These are phyloP conservation scores for Petrocephalus zakoni DNA, from an alignment of 2,113 vertebrate genomes.

Conservation along the genomic window DNA sequence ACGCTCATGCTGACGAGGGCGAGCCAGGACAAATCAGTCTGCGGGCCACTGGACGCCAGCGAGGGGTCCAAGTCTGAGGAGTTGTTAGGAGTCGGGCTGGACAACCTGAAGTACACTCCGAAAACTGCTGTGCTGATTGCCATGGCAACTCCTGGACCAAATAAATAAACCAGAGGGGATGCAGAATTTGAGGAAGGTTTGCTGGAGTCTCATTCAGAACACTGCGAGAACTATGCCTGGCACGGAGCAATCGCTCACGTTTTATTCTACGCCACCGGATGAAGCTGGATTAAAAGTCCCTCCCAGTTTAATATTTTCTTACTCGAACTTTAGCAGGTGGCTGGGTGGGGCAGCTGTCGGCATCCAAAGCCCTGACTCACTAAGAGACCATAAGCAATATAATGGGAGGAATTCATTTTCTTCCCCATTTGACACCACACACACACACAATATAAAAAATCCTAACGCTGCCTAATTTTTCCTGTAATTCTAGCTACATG, in stretches of 20 bases:
- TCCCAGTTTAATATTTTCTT: neutral
- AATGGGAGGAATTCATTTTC: neutral
- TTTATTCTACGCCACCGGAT: neutral
- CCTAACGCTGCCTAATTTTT: neutral
- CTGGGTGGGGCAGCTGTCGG: neutral
- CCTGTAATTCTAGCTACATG: neutral
- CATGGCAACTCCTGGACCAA: constrained; percentile 71
- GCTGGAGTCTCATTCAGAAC: neutral
- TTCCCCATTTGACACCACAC: neutral
- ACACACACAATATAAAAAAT: neutral
- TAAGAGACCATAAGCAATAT: neutral
- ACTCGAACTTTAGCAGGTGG: neutral
- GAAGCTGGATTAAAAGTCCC: neutral
- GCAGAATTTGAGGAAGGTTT: neutral
- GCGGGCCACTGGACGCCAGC: neutral
- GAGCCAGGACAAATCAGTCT: constrained; percentile 68
- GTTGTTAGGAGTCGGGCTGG: constrained; percentile 39
- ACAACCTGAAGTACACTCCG: constrained; percentile 78
- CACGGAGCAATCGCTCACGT: neutral
- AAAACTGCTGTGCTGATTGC: constrained; percentile 70
- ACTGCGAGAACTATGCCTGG: neutral
- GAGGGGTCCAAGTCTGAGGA: constrained; percentile 34
- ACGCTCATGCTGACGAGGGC: constrained; percentile 76
- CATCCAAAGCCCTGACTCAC: neutral
- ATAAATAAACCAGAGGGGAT: neutral